Base-by-base conservation (phyloP, 2,888 invertebrate species). In the Deilephila porcellus region DNA sequence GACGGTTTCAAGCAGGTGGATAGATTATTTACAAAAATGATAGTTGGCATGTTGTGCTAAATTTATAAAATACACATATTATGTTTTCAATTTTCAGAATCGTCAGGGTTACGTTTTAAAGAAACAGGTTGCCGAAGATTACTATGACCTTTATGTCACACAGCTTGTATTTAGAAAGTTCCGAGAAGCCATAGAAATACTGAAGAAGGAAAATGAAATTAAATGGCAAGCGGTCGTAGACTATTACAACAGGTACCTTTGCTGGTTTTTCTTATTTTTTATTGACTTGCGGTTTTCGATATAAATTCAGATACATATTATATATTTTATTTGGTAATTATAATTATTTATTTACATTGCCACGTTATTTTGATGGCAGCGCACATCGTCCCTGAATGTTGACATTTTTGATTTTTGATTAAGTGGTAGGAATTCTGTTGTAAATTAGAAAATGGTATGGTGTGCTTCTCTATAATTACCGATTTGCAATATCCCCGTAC, bases 71-170 rank as follows among this genome's bases (percentile, higher is more conserved):
- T 63, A 52, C 73, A 60, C 34, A 59, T 74, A 45, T 74, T 74
- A 45, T 74, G 32, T 32, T 45, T 11, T 74, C 25, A 7, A 71
- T 59, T 91, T 91, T 74, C 82, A 96, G 95, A 87, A 91, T 75
- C 90, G 93, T 73, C 82, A 90, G 72, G 89, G 91, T 63, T 92
- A 89, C 74, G 88, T 92, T 60, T 90, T 95, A 77, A 96, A 96
- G 85, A 91, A 93, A 82, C 96, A 97, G 91, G 97, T 97, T 1
- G 97, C 97, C 4, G 95, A 96, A 73, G 97, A 97, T 86, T 96
- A 96, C 88, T 96, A 96, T 79, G 97, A 97, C 76, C 91, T 97
- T 74, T 96, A 95, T 78, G 82, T 96, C n/a, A 91, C 93, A 67
- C 95, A 95, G 71, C 82, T 91, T 62, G 91, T 91, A 70, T 95